Evolutionary conservation across 2,888 invertebrate genomes (phyloP), one percentile per base, ranked within the genome.

Genomic region (Argyra leucocephala): DNA sequence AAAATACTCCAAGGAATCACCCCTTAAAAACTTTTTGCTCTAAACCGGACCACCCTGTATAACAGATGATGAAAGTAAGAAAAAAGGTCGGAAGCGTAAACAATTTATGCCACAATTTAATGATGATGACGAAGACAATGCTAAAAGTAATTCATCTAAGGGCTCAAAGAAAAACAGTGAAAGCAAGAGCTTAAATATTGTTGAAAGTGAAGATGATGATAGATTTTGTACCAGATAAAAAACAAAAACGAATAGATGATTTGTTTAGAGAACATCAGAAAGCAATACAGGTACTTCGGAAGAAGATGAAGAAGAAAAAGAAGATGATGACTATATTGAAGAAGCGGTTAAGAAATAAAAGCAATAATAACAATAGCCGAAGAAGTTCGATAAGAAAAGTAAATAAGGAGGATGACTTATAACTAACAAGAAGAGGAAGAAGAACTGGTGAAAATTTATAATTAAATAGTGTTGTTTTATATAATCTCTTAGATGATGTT

Each of bases 401-500:
- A 24, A 61, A 60, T 59, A 60, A 60, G 7, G 7, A 62, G 5
- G 22, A 15, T 31, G 37, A 10, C 21, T n/a, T 26, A 62, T 64
- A 65, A 15, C 48, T 1, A 36, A 22, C 48, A n/a, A 48, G 48
- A 18, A 74, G 78, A 1, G 74, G 77, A 6, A 76, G 79, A 3
- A 75, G 78, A 2, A 73, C 75, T 3, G 75, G 72, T 57, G 79
- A 78, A 65, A 71, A 74, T 70, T 73, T 79, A 63, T 84, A 84
- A 3, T 76, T 90, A 62, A 88, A 89, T 75, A 83, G 83, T 71
- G 84, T 86, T 6, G 82, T 84, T 26, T 79, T 92, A 64, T 88
- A 89, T 71, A 86, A 87, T 73, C 81, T 96, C 62, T 80, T 96
- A 62, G 81, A 84, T 1, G 91, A 92, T 70, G 83, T 93, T 61